These are phyloP conservation scores for Archaeoteleia sp. DNA, from an alignment of 2,888 invertebrate species.

Conservation along the genomic window DNA sequence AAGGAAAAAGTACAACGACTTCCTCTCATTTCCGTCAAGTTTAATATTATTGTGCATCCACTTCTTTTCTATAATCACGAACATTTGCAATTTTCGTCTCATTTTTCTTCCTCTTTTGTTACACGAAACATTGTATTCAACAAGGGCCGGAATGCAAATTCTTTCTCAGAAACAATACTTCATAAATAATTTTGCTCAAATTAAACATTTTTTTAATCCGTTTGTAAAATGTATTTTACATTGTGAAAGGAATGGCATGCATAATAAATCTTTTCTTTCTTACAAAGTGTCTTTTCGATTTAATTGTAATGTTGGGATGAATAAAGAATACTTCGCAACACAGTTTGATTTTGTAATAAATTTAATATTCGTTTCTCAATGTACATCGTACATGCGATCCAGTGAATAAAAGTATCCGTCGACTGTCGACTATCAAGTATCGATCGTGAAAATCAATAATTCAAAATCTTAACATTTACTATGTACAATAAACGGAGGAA, in stretches of 20 bases:
- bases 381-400: constrained; percentile 50
- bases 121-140: background rate
- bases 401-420: constrained; percentile 29
- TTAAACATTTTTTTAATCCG: background rate
- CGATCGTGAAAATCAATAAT: constrained; percentile 41
- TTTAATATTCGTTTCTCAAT: constrained; percentile 37
- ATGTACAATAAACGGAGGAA: constrained; percentile 23
- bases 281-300: no score
- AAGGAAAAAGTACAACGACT: constrained; percentile 37
- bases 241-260: no score
- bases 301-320: background rate
- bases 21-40: constrained; percentile 34
- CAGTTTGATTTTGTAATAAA: constrained; percentile 29
- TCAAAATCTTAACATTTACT: constrained; percentile 20
- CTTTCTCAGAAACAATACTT: no score
- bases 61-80: constrained; percentile 24
- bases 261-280: no score
- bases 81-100: constrained; percentile 11
- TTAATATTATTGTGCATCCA: constrained; percentile 33
- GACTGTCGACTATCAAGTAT: constrained; percentile 47
- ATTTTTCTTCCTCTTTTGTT: background rate
- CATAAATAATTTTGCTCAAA: no score
- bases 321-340: no score
- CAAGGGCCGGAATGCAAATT: no score
- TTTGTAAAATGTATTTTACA: no score